phyloP scores from a whole-genome alignment of 2,888 invertebrate species.

The Scaeva pyrastri region DNA sequence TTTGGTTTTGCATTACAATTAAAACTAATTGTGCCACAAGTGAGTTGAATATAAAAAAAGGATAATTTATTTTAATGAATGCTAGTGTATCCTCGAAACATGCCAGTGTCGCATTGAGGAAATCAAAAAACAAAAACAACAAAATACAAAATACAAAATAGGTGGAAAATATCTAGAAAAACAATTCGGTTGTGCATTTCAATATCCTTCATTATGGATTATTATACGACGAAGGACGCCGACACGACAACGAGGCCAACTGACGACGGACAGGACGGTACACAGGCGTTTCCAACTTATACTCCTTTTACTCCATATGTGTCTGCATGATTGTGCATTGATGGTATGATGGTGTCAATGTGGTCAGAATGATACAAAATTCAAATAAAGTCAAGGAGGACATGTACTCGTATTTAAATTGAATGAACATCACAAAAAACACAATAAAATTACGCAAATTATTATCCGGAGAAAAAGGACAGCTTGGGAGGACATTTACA shows the following conservation, averaged over 20 bases:
- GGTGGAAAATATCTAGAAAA: neutral
- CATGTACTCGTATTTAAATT: conserved; percentile 16
- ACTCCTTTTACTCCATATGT: neutral
- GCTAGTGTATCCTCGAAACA: conserved; percentile 33
- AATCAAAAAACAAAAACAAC: neutral
- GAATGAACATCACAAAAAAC: conserved; percentile 7
- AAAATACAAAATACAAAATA: neutral
- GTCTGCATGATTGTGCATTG: neutral
- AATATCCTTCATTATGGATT: conserved; percentile 29
- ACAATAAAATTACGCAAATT: conserved; percentile 30
- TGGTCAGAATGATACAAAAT: conserved; percentile 29
- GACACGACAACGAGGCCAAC: no score
- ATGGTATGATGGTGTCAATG: conserved; percentile 20
- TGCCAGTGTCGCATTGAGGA: conserved; percentile 14
- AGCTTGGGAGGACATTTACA: conserved; percentile 30
- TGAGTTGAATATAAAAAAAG: conserved; percentile 20
- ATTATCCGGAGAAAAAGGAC: conserved; percentile 24
- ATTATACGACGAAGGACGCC: neutral
- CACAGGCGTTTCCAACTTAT: no score
- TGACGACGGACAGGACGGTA: no score
- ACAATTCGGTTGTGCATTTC: conserved; percentile 27
- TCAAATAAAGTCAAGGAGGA: neutral
- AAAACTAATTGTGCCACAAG: conserved; percentile 43
- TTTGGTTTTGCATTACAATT: conserved; percentile 60
- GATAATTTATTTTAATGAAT: conserved; percentile 38